Evolutionary conservation across 2,113 vertebrate species (phyloP).

Genomic region (Hippopotamus amphibius): DNA sequence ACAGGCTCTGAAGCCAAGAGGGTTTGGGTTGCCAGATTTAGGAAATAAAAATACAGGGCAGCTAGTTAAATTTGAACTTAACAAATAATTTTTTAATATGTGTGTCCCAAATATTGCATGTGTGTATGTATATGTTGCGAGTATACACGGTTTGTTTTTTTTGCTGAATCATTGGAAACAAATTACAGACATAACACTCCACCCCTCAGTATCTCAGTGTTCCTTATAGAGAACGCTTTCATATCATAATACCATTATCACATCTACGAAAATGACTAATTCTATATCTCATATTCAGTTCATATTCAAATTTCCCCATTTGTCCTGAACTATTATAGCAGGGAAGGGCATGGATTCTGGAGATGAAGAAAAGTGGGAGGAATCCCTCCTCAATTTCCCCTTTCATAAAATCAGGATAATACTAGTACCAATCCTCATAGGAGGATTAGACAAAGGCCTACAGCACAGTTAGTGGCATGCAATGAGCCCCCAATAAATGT

Average conservation of each 20-base stretch:
- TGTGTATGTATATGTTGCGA: not conserved
- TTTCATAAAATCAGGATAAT: not conserved
- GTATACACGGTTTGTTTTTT: not conserved
- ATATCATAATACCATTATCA: not conserved
- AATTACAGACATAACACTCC: slow-evolving; percentile 6
- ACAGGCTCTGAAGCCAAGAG: not conserved
- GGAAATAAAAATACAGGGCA: not conserved
- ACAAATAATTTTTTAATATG: not conserved
- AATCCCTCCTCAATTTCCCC: slow-evolving; percentile 43
- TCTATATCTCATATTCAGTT: not conserved
- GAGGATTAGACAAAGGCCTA: not conserved
- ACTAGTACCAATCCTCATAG: not conserved
- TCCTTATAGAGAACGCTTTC: not conserved
- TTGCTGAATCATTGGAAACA: slow-evolving; percentile 24
- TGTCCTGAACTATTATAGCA: not conserved
- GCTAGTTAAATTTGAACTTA: slow-evolving; percentile 32
- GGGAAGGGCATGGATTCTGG: not conserved
- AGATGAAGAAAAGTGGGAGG: not conserved
- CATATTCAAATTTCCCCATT: not conserved
- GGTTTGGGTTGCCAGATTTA: not conserved
- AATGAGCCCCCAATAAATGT: slow-evolving; percentile 20
- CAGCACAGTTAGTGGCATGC: not conserved
- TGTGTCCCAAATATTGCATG: not conserved
- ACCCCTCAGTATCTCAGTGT: not conserved
- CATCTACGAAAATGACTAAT: slow-evolving; percentile 27